Evolutionary conservation across 2,113 vertebrate species (phyloP).

Genomic region (Cavia aperea): DNA sequence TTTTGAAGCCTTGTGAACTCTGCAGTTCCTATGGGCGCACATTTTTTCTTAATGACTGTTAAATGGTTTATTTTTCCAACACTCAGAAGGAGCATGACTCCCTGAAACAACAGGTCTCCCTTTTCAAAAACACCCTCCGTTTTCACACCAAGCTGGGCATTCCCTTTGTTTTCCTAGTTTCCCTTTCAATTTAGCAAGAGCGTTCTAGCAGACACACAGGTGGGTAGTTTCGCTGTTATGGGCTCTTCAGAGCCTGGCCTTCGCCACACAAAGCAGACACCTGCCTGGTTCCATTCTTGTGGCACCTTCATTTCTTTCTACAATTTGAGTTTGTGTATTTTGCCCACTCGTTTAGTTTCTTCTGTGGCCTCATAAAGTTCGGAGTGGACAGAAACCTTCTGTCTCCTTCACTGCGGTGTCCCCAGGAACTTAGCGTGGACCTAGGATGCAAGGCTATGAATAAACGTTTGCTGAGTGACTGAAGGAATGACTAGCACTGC

Average conservation of each 20-base stretch:
- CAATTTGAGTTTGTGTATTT: background rate
- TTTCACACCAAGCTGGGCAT: background rate
- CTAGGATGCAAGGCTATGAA: background rate
- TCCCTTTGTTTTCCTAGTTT: slow-evolving; percentile 19
- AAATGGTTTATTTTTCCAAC: slow-evolving; percentile 22
- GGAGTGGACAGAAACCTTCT: background rate
- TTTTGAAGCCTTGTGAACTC: slow-evolving; percentile 51
- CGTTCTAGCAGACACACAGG: background rate
- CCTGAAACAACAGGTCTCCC: slow-evolving; percentile 20
- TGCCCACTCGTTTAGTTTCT: background rate
- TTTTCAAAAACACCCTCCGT: background rate
- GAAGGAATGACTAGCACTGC: background rate
- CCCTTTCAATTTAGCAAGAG: background rate
- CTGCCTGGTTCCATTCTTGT: rapidly evolving
- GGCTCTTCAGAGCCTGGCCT: background rate
- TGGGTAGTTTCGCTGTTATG: background rate
- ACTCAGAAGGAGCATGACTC: background rate
- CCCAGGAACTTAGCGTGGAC: background rate
- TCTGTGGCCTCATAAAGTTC: too few species aligned
- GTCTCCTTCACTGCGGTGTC: background rate
- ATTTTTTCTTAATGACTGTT: slow-evolving; percentile 57
- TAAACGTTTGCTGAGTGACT: background rate
- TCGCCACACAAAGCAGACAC: background rate
- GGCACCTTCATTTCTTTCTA: background rate
- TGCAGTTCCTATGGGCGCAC: slow-evolving; percentile 45